Evolutionary conservation across 2,888 invertebrate genomes (phyloP), one percentile per base, ranked within the genome.

Genomic region (Hemaris fuciformis): DNA sequence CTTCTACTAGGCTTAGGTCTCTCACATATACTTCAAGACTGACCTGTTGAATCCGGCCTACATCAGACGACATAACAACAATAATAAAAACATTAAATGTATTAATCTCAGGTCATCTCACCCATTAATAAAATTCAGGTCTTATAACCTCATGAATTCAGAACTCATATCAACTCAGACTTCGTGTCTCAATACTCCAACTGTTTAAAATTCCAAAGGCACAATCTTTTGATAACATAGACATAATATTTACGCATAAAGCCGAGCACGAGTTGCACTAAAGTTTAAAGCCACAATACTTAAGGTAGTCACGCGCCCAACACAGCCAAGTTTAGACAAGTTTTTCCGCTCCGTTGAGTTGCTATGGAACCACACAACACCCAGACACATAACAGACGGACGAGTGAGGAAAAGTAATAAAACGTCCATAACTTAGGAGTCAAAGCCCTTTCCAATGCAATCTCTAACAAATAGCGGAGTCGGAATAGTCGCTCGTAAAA

Each of bases 361-460:
- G 43, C 18, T 10, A 43, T 43, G 20, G 20, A 1, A 20, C 18
- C 18, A 20, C 3, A 20, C 7, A 15, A 25, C 13, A 18, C 27
- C 53, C 31, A 53, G 53, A 53, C 53, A 53, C 31, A 31, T 31
- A 31, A 15, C 48, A 48, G 31, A 53, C 48, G 48, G 5, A 15
- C 15, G 7, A 31, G 48, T 18, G 31, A 18, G 53, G 53, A 18
- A 48, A 48, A 15, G 25, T 48, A 48, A 48, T 48, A 48, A 48
- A 53, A 53, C 53, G 15, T 18, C 27, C 53, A 53, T 53, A 31
- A 53, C 3, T 10, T 53, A 18, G 53, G 18, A 53, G 53, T 53
- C 53, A 53, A 53, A 53, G 53, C 10, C 53, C 53, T 53, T 20
- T 27, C 27, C 18, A 53, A 8, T 18, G 53, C 53, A 53, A 53